Base-by-base conservation (phyloP, 2,888 invertebrate species). In the Anoncus sp. region DNA sequence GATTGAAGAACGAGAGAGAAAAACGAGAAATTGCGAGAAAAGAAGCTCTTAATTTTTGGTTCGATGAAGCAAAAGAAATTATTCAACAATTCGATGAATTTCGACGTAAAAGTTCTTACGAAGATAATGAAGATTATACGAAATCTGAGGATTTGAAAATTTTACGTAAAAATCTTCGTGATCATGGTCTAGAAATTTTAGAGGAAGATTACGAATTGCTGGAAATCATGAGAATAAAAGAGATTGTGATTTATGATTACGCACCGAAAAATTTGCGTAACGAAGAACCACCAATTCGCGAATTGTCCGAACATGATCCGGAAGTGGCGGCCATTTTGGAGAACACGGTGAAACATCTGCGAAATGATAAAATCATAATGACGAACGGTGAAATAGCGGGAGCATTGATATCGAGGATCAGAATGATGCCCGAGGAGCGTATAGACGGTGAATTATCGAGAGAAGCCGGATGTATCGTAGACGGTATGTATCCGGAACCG, bases 401-500 rank as follows among this genome's bases (percentile, higher is more conserved):
- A 75, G 91, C 92, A 86, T 85, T 94, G 20, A 83, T 85, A 9
- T 89, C 85, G 43, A 83, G 87, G 9, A 88, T 94, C 62, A 90
- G 77, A 84, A 87, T 75, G 80, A 87, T 81, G 80, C 88, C 83
- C 69, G 85, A 69, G 87, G 90, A 65, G 85, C 88, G 73, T 35
- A 63, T 85, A 6, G 82, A 80, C n/a, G 72, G 65, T 1, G 76
- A 70, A 35, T 63, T 81, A n/a, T 70, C 57, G 55, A 82, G 83
- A 59, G 79, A 92, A 85, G 92, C 93, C 20, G 93, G 93, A 82
- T 95, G 93, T 92, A 92, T 95, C 78, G 90, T 95, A 66, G 94
- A 95, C 85, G 94, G 92, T 1, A 92, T 94, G 88, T 92, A 93
- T 24, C 86, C 92, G 22, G 91, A 93, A 80, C 77, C 91, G 14